Evolutionary conservation across 2,113 vertebrate genomes (phyloP).

Genomic region (Thinocorus orbignyianus): DNA sequence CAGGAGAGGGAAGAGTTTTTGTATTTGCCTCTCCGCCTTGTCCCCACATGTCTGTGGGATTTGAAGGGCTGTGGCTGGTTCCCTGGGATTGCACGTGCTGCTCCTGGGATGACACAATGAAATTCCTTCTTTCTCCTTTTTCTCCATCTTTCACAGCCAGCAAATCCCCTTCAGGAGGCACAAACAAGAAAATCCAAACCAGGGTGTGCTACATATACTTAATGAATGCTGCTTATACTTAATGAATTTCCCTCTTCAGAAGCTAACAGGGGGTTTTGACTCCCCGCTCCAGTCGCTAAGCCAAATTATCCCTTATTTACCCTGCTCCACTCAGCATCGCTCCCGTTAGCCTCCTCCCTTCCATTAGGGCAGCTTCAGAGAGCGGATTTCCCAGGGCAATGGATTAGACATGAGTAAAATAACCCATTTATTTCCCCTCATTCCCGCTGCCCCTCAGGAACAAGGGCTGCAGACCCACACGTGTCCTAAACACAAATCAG

Average conservation of each 20-base stretch:
- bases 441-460: background rate
- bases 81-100: background rate
- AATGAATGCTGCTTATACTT: no score
- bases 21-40: background rate
- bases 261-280: background rate
- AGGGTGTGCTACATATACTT: background rate
- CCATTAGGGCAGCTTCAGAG: background rate
- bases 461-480: background rate
- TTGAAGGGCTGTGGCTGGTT: background rate
- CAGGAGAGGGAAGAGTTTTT: background rate
- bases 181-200: no score
- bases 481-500: background rate
- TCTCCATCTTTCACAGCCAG: background rate
- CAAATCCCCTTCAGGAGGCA: background rate
- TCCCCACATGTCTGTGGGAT: no score
- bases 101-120: background rate
- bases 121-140: background rate
- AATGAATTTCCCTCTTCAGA: background rate
- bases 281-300: background rate
- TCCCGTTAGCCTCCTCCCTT: background rate
- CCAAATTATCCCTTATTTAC: background rate
- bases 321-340: background rate
- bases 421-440: background rate
- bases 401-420: background rate
- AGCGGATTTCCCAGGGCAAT: background rate